Base-by-base conservation (phyloP, 2,797 vertebrate species). In the Eremophila alpestris region DNA sequence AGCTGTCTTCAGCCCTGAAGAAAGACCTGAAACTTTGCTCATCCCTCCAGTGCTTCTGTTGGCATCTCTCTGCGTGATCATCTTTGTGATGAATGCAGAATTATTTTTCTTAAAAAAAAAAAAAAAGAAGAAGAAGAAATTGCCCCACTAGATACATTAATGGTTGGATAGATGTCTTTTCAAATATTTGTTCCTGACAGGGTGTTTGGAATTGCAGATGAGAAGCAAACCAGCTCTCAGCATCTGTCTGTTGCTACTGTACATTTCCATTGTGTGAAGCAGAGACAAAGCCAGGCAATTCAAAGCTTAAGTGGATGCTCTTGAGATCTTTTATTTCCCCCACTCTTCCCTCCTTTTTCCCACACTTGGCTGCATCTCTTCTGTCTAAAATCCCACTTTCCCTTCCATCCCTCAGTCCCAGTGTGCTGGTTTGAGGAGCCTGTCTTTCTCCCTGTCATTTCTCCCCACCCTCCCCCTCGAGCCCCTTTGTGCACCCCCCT, bases 141-240 rank as follows among this genome's bases (percentile, higher is more conserved):
- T 41, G 41, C 83, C 65, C 63, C 83, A 70, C 87, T 86, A 90
- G 79, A 60, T 96, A 68, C 69, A 11, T 90, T 94, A 95, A 94
- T 94, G 93, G 94, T 67, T 93, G 93, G 93, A 95, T 93, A 91
- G 93, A 95, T 97, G 93, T 94, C 93, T 96, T 96, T 97, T 97
- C 96, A 97, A 96, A 96, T 92, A 93, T 97, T 97, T 97, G 95
- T 89, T 97, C 91, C 94, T 96, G 94, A 96, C 94, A 96, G 94
- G 93, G 91, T 97, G 73, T 95, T 97, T 95, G 94, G 96, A 97
- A 96, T 97, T 96, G 93, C 90, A 97, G 93, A 93, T 97, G 94
- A 97, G 95, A 95, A 94, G 92, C 94, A 95, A 92, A 90, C 93
- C 87, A 85, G 90, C 96, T 94, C 94, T 93, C 83, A 84, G 94